Evolutionary conservation across 2,888 invertebrate genomes (phyloP), one percentile per base, ranked within the genome.

Genomic region (Aleiodes alternator): DNA sequence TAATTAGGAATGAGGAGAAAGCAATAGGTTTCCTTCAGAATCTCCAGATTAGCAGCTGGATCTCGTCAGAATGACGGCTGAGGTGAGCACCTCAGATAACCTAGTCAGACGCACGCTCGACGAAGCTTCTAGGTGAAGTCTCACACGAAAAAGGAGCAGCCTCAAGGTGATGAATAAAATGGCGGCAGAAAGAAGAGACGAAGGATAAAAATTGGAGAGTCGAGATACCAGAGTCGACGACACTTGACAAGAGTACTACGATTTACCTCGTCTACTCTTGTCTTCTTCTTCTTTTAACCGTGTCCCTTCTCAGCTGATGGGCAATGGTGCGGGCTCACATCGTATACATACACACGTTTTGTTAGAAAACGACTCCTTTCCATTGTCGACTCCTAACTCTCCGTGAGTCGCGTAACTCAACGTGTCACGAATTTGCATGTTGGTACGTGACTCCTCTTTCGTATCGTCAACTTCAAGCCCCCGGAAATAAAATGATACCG

Each of bases 331-430:
- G 34, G 59, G 59, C 12, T 9, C 57, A 57, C 38, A 38, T 11
- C 11, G 43, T 59, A 34, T 34, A 38, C 31, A 34, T 38, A 59
- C 34, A 43, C 43, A 31, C 14, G 38, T 34, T 34, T 59, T 59
- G 59, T 59, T 59, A 59, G 59, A 34, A 43, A 48, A 57, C 70
- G 70, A 70, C 38, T 56, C 57, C 57, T 70, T 23, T 70, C 57
- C 59, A 59, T 59, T 59, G 59, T 59, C 59, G 14, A 59, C 59
- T 59, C 23, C 59, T 59, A 59, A 34, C 59, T 59, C 56, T 56
- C 59, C 34, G 59, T 34, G 59, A 59, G 59, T 59, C 59, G 59
- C 70, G 70, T 70, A 70, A 70, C 57, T 70, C 70, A 56, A 70
- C 70, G 70, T 70, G 70, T 70, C 70, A 57, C 38, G 57, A 55